Evolutionary conservation across 1,140 invertebrate genomes (phyloP).

Genomic region (Anoplophora glabripennis): DNA sequence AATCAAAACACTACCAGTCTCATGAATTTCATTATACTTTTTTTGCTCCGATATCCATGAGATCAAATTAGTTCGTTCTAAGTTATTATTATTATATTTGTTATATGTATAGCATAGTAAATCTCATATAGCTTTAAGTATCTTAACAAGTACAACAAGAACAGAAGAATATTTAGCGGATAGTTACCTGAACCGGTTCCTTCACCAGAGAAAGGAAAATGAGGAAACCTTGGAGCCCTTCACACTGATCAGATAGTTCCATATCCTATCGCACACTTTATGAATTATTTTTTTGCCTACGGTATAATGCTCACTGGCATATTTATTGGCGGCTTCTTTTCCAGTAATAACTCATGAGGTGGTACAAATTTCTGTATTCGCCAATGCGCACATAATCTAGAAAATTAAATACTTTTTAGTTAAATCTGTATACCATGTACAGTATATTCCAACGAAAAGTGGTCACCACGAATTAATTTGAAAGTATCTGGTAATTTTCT

Average conservation of each 20-base stretch:
- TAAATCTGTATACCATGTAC: neutral
- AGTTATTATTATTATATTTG: too few species aligned
- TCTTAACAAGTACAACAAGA: too few species aligned
- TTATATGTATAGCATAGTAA: too few species aligned
- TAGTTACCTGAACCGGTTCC: slow-evolving; percentile 75
- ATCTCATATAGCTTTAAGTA: too few species aligned
- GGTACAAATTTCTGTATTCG: slow-evolving; percentile 69
- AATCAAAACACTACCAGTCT: too few species aligned
- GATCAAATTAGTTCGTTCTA: too few species aligned
- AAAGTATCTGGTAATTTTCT: too few species aligned
- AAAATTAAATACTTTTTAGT: slow-evolving; percentile 32
- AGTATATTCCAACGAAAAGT: neutral
- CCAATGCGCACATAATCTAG: slow-evolving; percentile 64
- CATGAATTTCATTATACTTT: too few species aligned
- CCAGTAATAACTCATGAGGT: slow-evolving; percentile 72
- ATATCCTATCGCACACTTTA: slow-evolving; percentile 61
- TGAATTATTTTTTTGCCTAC: slow-evolving; percentile 68
- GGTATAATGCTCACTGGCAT: slow-evolving; percentile 80
- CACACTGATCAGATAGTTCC: slow-evolving; percentile 60
- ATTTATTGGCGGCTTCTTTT: slow-evolving; percentile 85
- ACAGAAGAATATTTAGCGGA: too few species aligned
- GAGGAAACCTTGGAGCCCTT: slow-evolving; percentile 70
- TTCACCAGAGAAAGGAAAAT: slow-evolving; percentile 86
- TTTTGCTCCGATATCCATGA: too few species aligned
- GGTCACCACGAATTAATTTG: too few species aligned